Evolutionary conservation across 35 echinoderm and acorn worm genomes (phyloP), one percentile per base, ranked within the genome.

Genomic region (Diadema setosum): DNA sequence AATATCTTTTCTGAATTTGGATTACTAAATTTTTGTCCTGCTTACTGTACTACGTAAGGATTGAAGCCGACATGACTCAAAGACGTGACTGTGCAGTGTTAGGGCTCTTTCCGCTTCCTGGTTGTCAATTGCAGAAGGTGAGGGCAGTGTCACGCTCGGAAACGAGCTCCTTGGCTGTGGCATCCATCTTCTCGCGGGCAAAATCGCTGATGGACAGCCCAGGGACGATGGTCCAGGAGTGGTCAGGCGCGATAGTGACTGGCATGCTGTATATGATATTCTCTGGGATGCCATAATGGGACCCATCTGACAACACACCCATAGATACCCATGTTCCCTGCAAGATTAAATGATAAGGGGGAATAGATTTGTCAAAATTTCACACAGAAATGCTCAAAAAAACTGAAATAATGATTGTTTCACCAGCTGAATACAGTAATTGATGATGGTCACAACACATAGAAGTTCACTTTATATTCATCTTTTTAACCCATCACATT

Each of bases 281-380:
- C 41, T 86, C 85, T 35, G 96, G 92, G 30, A 98, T 73, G n/a
- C 92, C 92, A 43, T 98, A 98, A 3, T 39, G 5, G 0, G 15
- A 64, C 1, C 86, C 89, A 64, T 94, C 85, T 20, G 85, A 91
- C 32, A 40, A 42, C 18, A 98, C 96, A 52, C 96, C 96, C 96
- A 98, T 98, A 0, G 96, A 98, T 1, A 97, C 95, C 91, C 91
- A 97, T 43, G 87, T 64, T 67, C 83, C 88, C 95, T 97, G 84
- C 59, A 85, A 49, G 12, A 82, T 46, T 1, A 63, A 85, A n/a
- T n/a, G n/a, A n/a, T n/a, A n/a, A n/a, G n/a, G n/a, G n/a, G n/a
- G n/a, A n/a, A n/a, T n/a, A n/a, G n/a, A n/a, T n/a, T n/a, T n/a
- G n/a, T n/a, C n/a, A n/a, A n/a, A n/a, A n/a, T n/a, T n/a, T n/a